These are phyloP conservation scores for Polypterus senegalus DNA, from an alignment of 2,113 vertebrate genomes.

Conservation along the genomic window DNA sequence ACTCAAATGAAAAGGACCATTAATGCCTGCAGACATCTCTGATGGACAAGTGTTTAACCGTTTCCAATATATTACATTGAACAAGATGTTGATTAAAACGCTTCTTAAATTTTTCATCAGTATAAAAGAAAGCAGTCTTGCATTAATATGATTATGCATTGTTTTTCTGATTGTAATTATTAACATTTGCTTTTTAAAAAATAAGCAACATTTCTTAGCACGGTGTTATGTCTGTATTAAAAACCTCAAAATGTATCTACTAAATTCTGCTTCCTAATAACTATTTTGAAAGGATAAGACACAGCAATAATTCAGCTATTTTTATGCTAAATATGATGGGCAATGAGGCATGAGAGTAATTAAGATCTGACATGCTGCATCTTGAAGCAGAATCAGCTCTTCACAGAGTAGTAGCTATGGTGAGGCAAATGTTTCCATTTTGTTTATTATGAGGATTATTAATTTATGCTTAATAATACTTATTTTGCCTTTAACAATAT, in stretches of 20 bases:
- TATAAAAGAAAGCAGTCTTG: too few species aligned
- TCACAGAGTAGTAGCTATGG: not conserved
- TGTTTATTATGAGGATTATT: too few species aligned
- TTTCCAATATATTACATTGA: too few species aligned
- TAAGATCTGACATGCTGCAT: conserved; percentile 35
- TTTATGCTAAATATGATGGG: conserved; percentile 28
- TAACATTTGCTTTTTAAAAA: not conserved
- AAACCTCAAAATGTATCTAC: too few species aligned
- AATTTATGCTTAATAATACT: too few species aligned
- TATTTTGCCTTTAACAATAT: too few species aligned
- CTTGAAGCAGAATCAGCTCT: conserved; percentile 31
- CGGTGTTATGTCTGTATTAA: not conserved
- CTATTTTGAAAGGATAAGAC: conserved; percentile 29
- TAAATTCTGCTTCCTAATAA: conserved; percentile 5
- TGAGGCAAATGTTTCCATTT: not conserved
- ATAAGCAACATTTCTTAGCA: not conserved
- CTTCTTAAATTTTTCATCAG: too few species aligned
- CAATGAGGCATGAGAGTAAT: conserved; percentile 36
- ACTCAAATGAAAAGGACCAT: too few species aligned
- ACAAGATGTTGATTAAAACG: too few species aligned
- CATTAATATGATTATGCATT: too few species aligned
- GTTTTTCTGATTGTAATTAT: not conserved
- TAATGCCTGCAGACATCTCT: too few species aligned
- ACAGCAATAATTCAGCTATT: conserved; percentile 27
- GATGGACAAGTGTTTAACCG: too few species aligned